Evolutionary conservation across 1,140 invertebrate genomes (phyloP).

Genomic region (Eriosoma lanigerum): DNA sequence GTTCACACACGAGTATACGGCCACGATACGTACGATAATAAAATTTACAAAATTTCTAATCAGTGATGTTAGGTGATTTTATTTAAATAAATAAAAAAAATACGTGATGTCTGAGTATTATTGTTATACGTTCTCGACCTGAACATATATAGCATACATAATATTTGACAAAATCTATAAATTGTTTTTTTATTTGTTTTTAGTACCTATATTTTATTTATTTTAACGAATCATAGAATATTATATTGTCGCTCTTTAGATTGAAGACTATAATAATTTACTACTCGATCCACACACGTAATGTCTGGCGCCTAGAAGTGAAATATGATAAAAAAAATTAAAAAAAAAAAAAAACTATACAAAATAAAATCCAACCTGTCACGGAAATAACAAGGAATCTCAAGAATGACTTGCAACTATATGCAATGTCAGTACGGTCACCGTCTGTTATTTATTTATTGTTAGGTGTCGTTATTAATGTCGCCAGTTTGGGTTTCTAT

Average conservation of each 20-base stretch:
- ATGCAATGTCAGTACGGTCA: constrained; percentile 34
- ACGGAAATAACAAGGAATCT: constrained; percentile 50
- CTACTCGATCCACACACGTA: constrained; percentile 1
- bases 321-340: neutral
- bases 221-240: neutral
- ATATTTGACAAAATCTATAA: neutral
- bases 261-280: constrained; percentile 4
- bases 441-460: constrained; percentile 52
- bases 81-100: no score
- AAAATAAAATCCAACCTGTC: constrained; percentile 40
- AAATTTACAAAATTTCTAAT: no score
- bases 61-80: no score
- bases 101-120: no score
- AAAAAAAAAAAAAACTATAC: neutral
- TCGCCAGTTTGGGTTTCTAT: constrained; percentile 51
- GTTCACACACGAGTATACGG: no score
- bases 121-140: no score
- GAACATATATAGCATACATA: no score
- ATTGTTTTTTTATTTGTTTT: neutral
- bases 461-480: constrained; percentile 51
- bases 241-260: neutral
- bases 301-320: constrained; percentile 47
- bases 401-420: constrained; percentile 47
- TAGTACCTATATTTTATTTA: neutral
- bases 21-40: no score